phyloP scores from a whole-genome alignment of 2,113 vertebrate species.

The Copsychus sechellarum region DNA sequence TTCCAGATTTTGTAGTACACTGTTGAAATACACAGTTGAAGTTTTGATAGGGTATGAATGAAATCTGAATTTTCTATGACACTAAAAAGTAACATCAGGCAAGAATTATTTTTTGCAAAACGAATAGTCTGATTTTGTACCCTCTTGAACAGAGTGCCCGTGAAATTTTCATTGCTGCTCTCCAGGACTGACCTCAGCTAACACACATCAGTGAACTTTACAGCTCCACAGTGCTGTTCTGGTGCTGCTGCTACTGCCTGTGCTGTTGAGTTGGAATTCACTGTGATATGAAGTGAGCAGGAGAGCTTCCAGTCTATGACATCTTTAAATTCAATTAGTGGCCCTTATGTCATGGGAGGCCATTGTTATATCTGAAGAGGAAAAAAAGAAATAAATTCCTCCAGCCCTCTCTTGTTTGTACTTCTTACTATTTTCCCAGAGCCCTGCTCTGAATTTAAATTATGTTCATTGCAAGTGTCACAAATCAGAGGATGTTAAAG shows the following conservation, averaged over 20 bases:
- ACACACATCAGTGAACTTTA: not conserved
- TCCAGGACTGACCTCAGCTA: not conserved
- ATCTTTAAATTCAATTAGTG: conserved; percentile 70
- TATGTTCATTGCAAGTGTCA: conserved; percentile 44
- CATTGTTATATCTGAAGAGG: not conserved
- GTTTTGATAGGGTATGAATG: not conserved
- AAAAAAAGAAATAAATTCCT: not conserved
- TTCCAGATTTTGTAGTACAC: not conserved
- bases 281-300: not conserved
- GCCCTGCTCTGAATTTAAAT: conserved; percentile 54
- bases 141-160: not conserved
- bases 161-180: not conserved
- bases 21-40: not conserved
- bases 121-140: not conserved
- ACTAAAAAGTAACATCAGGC: not conserved
- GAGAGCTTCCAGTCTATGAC: conserved; percentile 23
- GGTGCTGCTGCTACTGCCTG: not conserved
- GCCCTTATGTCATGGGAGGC: conserved; percentile 30
- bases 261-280: not conserved
- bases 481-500: conserved; percentile 63
- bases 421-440: not conserved
- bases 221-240: not conserved
- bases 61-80: not conserved
- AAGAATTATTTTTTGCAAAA: not conserved
- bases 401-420: not conserved